A percentile compares a stretch with the other conserved stretches of the same genome.
phyloP scores from a whole-genome alignment of 2,888 invertebrate species.

The Capitulum mitella region DNA sequence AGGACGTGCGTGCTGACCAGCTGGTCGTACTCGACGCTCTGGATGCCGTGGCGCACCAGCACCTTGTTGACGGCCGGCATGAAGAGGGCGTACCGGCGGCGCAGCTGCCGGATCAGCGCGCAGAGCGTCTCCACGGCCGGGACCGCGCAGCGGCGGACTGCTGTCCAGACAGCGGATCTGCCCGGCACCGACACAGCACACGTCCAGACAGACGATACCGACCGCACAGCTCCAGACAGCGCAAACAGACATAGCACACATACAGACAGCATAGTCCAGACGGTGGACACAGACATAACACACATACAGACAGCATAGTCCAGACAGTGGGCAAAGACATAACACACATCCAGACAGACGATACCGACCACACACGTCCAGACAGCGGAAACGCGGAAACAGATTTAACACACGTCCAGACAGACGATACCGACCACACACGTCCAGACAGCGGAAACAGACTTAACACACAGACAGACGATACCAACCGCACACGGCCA shows the following conservation, averaged over 20 bases:
- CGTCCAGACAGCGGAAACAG: no score
- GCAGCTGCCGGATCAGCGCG: conserved; percentile 77
- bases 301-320: not conserved
- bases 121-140: conserved; percentile 87
- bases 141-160: conserved; percentile 62
- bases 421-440: no score
- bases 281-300: not conserved
- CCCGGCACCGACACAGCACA: not conserved
- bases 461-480: no score
- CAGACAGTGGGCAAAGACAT: not conserved
- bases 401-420: no score
- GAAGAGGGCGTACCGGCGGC: conserved; percentile 84
- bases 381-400: no score
- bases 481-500: no score
- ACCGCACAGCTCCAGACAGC: no score
- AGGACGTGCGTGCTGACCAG: conserved; percentile 50
- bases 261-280: not conserved
- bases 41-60: conserved; percentile 68
- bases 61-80: conserved; percentile 84
- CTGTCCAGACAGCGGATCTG: conserved; percentile 64
- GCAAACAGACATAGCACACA: not conserved
- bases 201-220: no score
- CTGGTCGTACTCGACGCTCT: conserved; percentile 67
- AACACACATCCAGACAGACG: not conserved
- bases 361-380: no score